A percentile compares a stretch with the other conserved stretches of the same genome.
phyloP scores from a whole-genome alignment of 2,888 invertebrate species.

The Drosophila phalerata region DNA sequence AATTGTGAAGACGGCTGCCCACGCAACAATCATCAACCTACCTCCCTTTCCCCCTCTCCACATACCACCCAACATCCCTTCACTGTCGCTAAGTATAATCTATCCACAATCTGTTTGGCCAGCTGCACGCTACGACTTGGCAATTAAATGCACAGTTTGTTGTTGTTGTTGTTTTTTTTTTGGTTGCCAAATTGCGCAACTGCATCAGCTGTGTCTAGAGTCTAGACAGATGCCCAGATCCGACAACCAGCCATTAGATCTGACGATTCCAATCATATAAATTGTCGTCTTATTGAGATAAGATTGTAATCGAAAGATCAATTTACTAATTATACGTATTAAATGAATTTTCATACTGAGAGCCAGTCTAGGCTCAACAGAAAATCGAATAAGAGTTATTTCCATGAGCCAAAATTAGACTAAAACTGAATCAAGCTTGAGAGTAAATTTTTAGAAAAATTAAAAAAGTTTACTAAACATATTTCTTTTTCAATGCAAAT shows the following conservation, averaged over 20 bases:
- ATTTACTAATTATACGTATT: background rate
- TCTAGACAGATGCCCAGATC: constrained; percentile 15
- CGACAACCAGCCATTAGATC: background rate
- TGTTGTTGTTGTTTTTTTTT: constrained; percentile 9
- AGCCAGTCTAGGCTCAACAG: background rate
- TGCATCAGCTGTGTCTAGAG: constrained; percentile 14
- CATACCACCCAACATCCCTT: background rate
- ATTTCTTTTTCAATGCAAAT: too few relatives aligned
- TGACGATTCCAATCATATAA: constrained; percentile 5
- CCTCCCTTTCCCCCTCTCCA: background rate
- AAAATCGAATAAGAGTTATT: background rate
- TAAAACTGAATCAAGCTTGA: too few relatives aligned
- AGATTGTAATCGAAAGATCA: constrained; percentile 6
- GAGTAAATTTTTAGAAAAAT: too few relatives aligned
- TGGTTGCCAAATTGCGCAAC: constrained; percentile 30
- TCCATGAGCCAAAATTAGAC: background rate
- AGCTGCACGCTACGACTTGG: constrained; percentile 34
- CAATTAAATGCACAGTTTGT: constrained; percentile 25
- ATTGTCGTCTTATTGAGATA: background rate
- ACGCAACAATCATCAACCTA: constrained; percentile 25
- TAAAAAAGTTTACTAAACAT: too few relatives aligned
- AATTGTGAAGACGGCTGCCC: constrained; percentile 33
- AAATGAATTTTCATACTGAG: background rate
- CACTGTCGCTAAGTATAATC: background rate
- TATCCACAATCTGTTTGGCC: constrained; percentile 26